Evolutionary conservation across 1,140 invertebrate genomes (phyloP), one percentile per base, ranked within the genome.

Genomic region (Cecropterus lyciades): DNA sequence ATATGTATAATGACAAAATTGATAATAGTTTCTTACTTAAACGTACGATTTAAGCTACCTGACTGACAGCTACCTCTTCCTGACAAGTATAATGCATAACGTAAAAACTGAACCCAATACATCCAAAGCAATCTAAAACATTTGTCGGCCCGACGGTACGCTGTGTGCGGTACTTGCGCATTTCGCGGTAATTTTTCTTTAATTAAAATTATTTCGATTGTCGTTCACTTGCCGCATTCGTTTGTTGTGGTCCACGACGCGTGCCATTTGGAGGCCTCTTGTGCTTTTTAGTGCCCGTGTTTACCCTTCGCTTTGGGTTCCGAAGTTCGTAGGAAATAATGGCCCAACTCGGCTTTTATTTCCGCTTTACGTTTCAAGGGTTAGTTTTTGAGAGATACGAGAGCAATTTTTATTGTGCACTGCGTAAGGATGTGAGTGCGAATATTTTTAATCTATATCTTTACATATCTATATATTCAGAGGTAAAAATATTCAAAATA

Each of bases 191-290:
- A 87, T 91, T 89, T 91, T 91, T 89, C 84, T 89, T 86, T 89
- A 91, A 89, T 91, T 91, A 89, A 91, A 91, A 88, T 86, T 86
- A 89, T 89, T 82, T 75, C 84, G 84, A 91, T 89, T 91, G 89
- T 91, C 84, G 84, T 87, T 79, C 65, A 64, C 77, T 69, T 76
- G 70, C 77, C 68, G 71, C 71, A 71, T 76, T 69, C 79, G 88
- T 89, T 85, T 89, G 88, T 88, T 86, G 86, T 86, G 85, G 84
- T 71, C 77, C 67, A 69, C 64, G 87, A 83, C 85, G 88, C 86
- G 88, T 91, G 88, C 82, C 86, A 77, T 87, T 83, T 85, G 65
- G 68, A 90, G 87, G 57, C 67, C 81, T 78, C 86, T 90, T 78
- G 81, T 87, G 86, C 87, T 84, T 86, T 89, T 90, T 83, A 90